phyloP scores from a whole-genome alignment of 2,113 vertebrate genomes.

The Syrrhaptes paradoxus region DNA sequence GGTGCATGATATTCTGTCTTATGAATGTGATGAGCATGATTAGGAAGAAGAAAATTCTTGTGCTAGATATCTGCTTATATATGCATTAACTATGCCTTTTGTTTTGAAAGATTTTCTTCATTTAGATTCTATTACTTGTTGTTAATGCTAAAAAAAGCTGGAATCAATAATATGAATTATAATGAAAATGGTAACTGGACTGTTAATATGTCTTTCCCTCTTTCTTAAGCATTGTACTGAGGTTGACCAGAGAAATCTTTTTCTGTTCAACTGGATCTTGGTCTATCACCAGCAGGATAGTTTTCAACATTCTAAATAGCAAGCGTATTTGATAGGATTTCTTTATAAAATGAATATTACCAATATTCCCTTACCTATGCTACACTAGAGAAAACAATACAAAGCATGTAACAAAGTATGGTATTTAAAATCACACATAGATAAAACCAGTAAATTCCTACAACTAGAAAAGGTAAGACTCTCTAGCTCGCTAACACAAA shows the following conservation, averaged over 20 bases:
- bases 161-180: neutral
- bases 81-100: neutral
- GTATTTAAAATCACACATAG: neutral
- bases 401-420: neutral
- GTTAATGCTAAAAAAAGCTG: neutral
- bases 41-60: neutral
- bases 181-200: neutral
- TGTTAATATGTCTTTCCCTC: neutral
- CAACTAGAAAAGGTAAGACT: neutral
- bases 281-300: neutral
- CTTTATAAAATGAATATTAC: neutral
- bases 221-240: neutral
- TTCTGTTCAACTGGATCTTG: neutral
- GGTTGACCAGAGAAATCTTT: neutral
- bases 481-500: neutral
- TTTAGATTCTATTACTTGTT: neutral
- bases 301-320: neutral
- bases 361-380: neutral
- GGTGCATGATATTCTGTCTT: neutral
- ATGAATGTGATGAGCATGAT: neutral
- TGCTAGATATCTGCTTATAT: neutral
- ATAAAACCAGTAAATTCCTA: neutral
- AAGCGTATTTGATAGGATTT: neutral
- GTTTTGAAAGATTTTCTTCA: neutral
- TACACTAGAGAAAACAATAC: neutral